phyloP scores from a whole-genome alignment of 2,113 vertebrate genomes.

The Psittacula cyanocephala region DNA sequence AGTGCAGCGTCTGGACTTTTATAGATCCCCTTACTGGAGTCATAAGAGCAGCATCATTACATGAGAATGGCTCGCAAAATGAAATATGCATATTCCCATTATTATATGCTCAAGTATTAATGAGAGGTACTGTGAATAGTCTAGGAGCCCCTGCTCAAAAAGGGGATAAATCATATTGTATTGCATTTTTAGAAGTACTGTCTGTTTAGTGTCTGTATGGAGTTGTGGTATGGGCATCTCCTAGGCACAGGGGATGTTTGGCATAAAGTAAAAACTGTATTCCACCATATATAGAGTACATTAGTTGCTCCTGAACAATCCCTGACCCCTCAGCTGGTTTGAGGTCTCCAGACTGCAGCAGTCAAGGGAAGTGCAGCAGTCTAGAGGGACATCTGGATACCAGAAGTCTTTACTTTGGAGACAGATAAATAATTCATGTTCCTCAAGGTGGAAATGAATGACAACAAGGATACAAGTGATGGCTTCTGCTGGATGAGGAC shows the following conservation, averaged over 20 bases:
- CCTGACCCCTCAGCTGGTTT: not conserved
- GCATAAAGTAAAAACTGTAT: not conserved
- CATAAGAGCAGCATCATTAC: not conserved
- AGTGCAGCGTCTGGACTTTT: not conserved
- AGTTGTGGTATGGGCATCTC: not conserved
- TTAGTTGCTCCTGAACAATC: not conserved
- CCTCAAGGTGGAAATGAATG: not conserved
- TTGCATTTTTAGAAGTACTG: not conserved
- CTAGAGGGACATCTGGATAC: not conserved
- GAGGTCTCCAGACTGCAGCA: not conserved
- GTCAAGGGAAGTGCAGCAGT: fast-evolving
- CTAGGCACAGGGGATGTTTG: not conserved
- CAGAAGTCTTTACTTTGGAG: not conserved
- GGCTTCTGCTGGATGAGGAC: not conserved
- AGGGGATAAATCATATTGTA: not conserved
- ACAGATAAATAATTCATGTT: not conserved
- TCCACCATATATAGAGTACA: fast-evolving
- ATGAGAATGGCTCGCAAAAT: not conserved
- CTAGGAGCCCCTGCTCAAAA: not conserved
- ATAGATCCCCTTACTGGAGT: not conserved
- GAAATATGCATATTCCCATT: constrained; percentile 38
- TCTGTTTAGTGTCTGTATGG: not conserved
- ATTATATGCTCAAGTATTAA: constrained; percentile 11
- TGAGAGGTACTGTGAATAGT: constrained; percentile 4
- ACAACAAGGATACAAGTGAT: not conserved